Evolutionary conservation across 2,113 vertebrate genomes (phyloP), one percentile per base, ranked within the genome.

Genomic region (Microcebus murinus): DNA sequence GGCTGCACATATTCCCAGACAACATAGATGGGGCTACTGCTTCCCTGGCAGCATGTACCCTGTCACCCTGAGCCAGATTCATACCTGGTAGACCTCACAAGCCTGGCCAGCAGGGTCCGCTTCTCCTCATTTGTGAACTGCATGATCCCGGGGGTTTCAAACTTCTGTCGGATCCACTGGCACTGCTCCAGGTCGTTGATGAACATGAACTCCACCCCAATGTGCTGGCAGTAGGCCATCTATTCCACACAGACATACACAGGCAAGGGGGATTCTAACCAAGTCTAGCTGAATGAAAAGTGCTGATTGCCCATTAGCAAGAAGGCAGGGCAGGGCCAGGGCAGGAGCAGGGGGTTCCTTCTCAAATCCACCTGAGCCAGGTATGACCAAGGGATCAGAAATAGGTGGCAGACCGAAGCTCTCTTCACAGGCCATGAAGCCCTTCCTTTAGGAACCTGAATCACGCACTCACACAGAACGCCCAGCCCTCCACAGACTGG

Each of bases 171-270:
- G 97, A 99, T 99, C 99, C 99, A 99, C 96, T 99, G 99, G 95
- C 99, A 99, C 96, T 99, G 99, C 91, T 99, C 99, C 98, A 99
- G 93, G 97, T 99, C 99, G 0, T 99, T 99, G 94, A 99, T 99
- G 89, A 99, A 99, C 99, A 99, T 99, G 96, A 99, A 99, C 98
- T 99, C 99, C 42, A 99, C 99, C 0, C 99, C 99, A 0, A 99
- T 99, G 95, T 99, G 99, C 98, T 99, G 99, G 94, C 99, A 99
- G 98, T 99, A 99, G 0, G 99, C 99, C 98, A 97, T 98, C 99
- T 99, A 90, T 14, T 45, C 50, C 23, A 74, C 55, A 82, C 8
- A 63, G 61, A 87, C 0, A 1, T 81, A 61, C 13, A 87, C 36
- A 93, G 15, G 52, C 27, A 90, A 79, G n/a, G 21, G 21, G 63